Percentiles rank a stretch among this genome's conserved stretches.
Evolutionary conservation across 2,888 invertebrate genomes (phyloP).

Genomic region (Pachymerium ferrugineum): DNA sequence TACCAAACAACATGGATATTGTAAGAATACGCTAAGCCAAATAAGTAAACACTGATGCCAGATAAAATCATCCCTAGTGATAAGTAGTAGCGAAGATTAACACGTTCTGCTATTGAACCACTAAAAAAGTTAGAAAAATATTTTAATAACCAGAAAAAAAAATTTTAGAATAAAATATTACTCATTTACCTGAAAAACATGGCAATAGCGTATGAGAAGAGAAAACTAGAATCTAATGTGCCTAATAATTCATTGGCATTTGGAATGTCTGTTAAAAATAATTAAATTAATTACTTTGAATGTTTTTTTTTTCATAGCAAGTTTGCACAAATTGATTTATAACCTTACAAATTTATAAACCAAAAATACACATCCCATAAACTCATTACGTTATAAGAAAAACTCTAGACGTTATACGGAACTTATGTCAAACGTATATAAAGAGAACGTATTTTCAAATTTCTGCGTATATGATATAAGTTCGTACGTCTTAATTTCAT

Average conservation of each 20-base stretch:
- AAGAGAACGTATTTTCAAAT: too few species aligned
- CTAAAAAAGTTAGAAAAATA: constrained; percentile 45
- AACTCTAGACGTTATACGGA: too few species aligned
- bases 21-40: constrained; percentile 77
- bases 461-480: too few species aligned
- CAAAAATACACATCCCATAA: too few species aligned
- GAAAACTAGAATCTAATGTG: constrained; percentile 80
- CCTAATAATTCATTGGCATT: constrained; percentile 75
- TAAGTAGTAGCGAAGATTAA: constrained; percentile 85
- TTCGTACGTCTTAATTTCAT: too few species aligned
- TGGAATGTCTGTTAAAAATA: constrained; percentile 55
- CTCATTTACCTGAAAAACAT: constrained; percentile 69
- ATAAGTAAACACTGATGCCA: constrained; percentile 76
- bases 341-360: too few species aligned
- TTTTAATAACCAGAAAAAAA: constrained; percentile 14
- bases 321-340: too few species aligned
- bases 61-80: constrained; percentile 82
- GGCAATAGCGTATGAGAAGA: constrained; percentile 84
- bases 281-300: constrained; percentile 35
- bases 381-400: too few species aligned
- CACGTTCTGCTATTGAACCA: constrained; percentile 88
- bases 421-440: too few species aligned
- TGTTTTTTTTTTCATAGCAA: too few species aligned
- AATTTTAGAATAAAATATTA: neutral
- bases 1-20: constrained; percentile 74